phyloP scores from a whole-genome alignment of 2,888 invertebrate genomes.

The Ectobius pallidus region DNA sequence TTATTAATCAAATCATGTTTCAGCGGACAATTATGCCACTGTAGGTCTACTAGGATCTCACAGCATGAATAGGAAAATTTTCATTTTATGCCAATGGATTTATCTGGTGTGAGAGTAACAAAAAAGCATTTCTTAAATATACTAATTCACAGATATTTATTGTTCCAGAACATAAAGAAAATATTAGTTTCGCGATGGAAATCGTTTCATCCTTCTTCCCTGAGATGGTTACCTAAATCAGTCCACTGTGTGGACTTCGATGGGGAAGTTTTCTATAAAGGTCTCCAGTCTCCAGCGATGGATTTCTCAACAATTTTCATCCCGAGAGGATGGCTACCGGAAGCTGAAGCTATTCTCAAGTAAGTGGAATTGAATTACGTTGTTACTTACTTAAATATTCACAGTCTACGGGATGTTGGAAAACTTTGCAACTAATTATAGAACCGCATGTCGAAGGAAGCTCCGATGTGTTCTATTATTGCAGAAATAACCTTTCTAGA shows the following conservation, averaged over 20 bases:
- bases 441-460: background rate
- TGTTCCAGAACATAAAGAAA: constrained; percentile 40
- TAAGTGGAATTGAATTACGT: too few relatives aligned
- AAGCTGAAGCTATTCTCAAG: constrained; percentile 44
- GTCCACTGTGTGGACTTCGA: constrained; percentile 46
- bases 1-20: background rate
- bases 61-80: background rate
- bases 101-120: background rate
- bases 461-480: background rate
- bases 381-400: too few relatives aligned
- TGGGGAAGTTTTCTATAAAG: constrained; percentile 46
- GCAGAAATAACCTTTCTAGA: background rate
- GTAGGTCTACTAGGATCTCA: background rate
- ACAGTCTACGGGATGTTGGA: too few relatives aligned
- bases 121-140: background rate
- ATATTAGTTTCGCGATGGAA: constrained; percentile 42
- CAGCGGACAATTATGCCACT: too few relatives aligned
- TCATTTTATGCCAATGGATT: background rate
- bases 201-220: constrained; percentile 36
- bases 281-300: constrained; percentile 34
- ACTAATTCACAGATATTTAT: background rate
- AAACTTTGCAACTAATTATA: background rate
- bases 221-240: constrained; percentile 40
- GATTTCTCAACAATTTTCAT: background rate
- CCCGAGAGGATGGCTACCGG: constrained; percentile 43